A percentile compares a stretch with the other conserved stretches of the same genome.
Conservation (phyloP, 2,113 vertebrate genomes). For the Podarcis cretensis region DNA sequence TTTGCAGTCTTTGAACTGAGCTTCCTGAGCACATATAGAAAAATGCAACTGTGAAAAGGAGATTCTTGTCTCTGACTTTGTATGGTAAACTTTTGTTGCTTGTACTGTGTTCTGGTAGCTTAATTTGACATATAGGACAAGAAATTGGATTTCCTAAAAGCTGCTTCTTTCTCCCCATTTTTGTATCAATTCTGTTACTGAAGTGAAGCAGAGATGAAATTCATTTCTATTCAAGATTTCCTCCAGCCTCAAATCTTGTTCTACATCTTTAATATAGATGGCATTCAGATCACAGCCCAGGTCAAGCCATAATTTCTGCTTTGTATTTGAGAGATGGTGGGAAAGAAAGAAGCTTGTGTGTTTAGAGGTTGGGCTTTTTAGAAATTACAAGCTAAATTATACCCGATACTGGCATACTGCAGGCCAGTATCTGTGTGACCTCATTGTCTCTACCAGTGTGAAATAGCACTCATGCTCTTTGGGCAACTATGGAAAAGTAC, state of each 20-base stretch:
- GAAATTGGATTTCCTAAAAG: constrained; percentile 52
- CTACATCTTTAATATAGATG: constrained; percentile 47
- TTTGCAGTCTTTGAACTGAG: background rate
- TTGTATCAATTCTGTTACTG: background rate
- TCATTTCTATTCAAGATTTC: background rate
- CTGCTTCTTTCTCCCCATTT: background rate
- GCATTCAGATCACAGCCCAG: constrained; percentile 46
- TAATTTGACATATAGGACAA: constrained; percentile 42
- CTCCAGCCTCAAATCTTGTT: background rate
- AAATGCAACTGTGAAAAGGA: background rate
- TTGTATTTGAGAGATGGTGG: constrained; percentile 21
- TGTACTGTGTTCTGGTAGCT: background rate
- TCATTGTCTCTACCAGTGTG: constrained; percentile 32
- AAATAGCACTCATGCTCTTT: constrained; percentile 1
- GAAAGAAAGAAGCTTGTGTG: constrained; percentile 48
- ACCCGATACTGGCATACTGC: constrained; percentile 56
- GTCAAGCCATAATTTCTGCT: constrained; percentile 54
- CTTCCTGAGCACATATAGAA: background rate
- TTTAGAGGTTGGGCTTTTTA: constrained; percentile 65
- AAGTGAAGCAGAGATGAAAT: fast-evolving
- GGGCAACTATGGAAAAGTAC: constrained; percentile 55
- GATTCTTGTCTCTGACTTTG: background rate
- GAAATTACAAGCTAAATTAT: constrained; percentile 65
- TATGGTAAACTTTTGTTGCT: background rate
- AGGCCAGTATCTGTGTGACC: constrained; percentile 48